Evolutionary conservation across 2,888 invertebrate genomes (phyloP).

Genomic region (Drosophila meridiana): DNA sequence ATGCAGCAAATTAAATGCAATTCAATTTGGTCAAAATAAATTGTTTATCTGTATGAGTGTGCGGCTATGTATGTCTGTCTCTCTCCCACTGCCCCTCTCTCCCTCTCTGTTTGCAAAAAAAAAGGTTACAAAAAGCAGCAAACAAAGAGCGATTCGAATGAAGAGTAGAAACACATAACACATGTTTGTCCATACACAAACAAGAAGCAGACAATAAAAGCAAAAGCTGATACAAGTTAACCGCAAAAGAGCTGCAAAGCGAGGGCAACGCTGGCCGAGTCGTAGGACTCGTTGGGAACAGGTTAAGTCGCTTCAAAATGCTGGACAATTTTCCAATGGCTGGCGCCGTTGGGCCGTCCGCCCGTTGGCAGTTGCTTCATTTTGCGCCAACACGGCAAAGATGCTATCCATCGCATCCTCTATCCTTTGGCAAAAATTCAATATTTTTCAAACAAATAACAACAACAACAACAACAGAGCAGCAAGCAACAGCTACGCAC

Average conservation of each 20-base stretch:
- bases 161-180: slow-evolving; percentile 53
- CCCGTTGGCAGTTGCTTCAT: slow-evolving; percentile 58
- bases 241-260: slow-evolving; percentile 56
- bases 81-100: neutral
- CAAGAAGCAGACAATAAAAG: slow-evolving; percentile 45
- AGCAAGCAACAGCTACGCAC: slow-evolving; percentile 41
- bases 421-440: slow-evolving; percentile 67
- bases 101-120: neutral
- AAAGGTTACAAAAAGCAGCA: slow-evolving; percentile 14
- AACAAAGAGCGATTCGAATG: slow-evolving; percentile 20
- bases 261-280: slow-evolving; percentile 6
- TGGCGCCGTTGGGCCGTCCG: slow-evolving; percentile 13
- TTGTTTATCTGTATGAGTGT: slow-evolving; percentile 9
- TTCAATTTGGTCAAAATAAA: slow-evolving; percentile 64
- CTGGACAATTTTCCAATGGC: slow-evolving; percentile 65
- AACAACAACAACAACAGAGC: slow-evolving; percentile 24
- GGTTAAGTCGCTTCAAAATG: slow-evolving; percentile 28
- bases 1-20: slow-evolving; percentile 67
- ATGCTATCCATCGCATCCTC: slow-evolving; percentile 63
- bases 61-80: neutral
- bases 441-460: slow-evolving; percentile 74
- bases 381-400: slow-evolving; percentile 74
- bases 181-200: slow-evolving; percentile 54
- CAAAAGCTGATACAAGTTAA: slow-evolving; percentile 66
- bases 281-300: slow-evolving; percentile 27